Percentiles rank a stretch among this genome's conserved stretches.
Conservation (phyloP, 2,113 vertebrate genomes). For the Nipponia nippon region DNA sequence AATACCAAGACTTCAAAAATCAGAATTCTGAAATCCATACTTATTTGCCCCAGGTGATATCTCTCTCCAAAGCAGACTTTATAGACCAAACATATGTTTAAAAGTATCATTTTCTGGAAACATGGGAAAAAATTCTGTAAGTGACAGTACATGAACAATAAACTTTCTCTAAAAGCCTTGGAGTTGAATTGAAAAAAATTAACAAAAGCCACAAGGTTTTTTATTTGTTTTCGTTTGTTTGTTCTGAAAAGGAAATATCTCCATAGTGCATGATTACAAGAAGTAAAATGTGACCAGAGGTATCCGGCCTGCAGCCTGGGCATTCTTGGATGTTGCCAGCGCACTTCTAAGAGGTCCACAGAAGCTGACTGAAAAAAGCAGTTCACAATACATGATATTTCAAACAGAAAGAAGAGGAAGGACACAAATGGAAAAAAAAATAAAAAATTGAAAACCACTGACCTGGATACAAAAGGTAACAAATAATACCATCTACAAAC, state of each 20-base stretch:
- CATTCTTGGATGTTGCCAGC: not conserved
- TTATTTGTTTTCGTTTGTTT: not conserved
- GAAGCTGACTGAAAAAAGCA: not conserved
- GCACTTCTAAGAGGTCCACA: not conserved
- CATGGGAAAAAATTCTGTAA: not conserved
- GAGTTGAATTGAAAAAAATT: not conserved
- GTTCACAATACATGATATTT: not conserved
- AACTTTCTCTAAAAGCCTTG: not conserved
- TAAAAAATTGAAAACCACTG: not conserved
- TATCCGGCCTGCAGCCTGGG: not conserved
- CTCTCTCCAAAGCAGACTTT: not conserved
- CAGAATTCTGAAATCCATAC: not conserved
- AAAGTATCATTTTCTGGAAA: not conserved
- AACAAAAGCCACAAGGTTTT: rapidly evolving
- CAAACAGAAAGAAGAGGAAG: not conserved
- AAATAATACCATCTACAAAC: not conserved
- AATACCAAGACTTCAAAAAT: not conserved
- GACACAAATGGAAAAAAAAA: not conserved
- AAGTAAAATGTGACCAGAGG: not conserved
- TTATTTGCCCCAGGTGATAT: not conserved
- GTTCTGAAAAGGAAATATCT: not conserved
- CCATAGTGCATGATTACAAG: not conserved
- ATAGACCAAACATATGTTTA: not conserved
- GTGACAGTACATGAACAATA: not conserved
- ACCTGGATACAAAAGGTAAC: not conserved